Conservation (phyloP, 2,888 invertebrate genomes). For the Girardia tigrina region DNA sequence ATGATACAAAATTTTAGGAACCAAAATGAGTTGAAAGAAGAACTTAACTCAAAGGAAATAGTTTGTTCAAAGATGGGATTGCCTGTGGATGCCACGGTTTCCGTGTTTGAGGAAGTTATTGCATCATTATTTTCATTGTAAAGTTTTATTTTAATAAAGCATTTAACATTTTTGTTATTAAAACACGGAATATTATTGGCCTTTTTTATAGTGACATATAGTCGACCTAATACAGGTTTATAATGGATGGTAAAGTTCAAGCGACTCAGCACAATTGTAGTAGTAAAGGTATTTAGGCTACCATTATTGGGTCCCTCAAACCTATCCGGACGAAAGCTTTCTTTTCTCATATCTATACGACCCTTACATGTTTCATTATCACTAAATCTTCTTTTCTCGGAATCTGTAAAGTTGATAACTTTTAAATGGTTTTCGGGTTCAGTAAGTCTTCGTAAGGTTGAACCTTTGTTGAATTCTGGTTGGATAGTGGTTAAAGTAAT, state of each 20-base stretch:
- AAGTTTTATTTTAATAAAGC: not conserved
- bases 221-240: not conserved
- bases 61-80: constrained; percentile 12
- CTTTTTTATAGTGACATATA: not conserved
- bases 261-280: not conserved
- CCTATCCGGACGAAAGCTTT: not conserved
- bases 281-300: not conserved
- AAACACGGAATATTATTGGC: not conserved
- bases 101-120: not conserved
- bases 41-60: not conserved
- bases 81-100: not conserved
- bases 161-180: not conserved
- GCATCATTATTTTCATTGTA: not conserved
- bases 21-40: not conserved
- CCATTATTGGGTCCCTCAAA: not conserved
- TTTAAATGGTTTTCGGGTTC: constrained; percentile 8
- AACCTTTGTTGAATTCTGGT: not conserved
- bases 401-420: not conserved
- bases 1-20: not conserved
- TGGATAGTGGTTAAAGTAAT: not conserved
- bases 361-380: constrained; percentile 10
- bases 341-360: not conserved
- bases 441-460: not conserved
- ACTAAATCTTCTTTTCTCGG: not conserved
- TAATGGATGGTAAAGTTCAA: not conserved